Conservation (phyloP, 2,113 vertebrate genomes). For the Lathamus discolor region DNA sequence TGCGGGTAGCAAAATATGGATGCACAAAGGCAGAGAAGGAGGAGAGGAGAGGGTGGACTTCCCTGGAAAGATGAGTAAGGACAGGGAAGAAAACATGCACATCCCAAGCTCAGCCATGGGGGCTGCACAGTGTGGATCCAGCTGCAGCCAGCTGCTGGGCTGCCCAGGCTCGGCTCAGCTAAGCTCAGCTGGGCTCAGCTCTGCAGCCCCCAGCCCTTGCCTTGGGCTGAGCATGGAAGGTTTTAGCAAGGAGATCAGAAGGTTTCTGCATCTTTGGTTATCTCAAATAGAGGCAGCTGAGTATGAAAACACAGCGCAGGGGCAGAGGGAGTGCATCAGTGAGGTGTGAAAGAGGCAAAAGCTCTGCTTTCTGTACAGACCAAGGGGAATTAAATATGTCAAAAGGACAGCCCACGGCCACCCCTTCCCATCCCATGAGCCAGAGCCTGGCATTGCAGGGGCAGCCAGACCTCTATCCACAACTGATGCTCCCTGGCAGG, state of each 20-base stretch:
- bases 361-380: neutral
- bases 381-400: neutral
- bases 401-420: neutral
- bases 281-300: rapidly evolving
- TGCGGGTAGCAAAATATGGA: neutral
- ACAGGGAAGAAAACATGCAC: neutral
- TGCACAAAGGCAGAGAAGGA: neutral
- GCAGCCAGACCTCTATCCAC: rapidly evolving
- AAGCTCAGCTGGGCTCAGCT: neutral
- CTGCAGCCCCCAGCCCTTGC: neutral
- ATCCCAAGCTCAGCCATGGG: rapidly evolving
- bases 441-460: neutral
- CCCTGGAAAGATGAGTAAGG: neutral
- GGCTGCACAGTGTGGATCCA: neutral
- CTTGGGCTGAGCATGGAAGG: neutral
- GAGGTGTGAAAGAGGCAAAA: neutral
- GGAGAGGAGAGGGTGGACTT: neutral
- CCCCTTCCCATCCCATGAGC: neutral
- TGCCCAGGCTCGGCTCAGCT: neutral
- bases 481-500: neutral
- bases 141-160: conserved; percentile 29
- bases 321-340: neutral
- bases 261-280: neutral
- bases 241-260: neutral
- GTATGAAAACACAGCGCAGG: neutral